Conservation (phyloP, 2,888 invertebrate genomes). For the Phanerotoma sp. region DNA sequence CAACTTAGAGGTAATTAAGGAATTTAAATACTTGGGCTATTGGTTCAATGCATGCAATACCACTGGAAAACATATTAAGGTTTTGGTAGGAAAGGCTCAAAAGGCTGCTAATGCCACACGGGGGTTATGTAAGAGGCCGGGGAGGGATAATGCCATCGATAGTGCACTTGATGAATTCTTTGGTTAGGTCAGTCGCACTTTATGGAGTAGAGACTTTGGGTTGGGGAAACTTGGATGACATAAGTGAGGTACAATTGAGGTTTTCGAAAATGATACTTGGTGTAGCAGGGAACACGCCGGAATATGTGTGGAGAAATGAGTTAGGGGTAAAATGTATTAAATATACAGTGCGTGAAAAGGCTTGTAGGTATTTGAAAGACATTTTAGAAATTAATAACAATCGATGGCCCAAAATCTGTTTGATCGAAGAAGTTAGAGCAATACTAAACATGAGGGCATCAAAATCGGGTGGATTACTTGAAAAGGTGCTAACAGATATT, state of each 20-base stretch:
- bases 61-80: not conserved
- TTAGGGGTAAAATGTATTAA: not conserved
- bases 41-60: slow-evolving; percentile 13
- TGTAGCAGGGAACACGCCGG: slow-evolving; percentile 3
- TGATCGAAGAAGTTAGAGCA: not conserved
- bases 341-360: slow-evolving; percentile 1
- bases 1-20: slow-evolving; percentile 9
- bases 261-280: slow-evolving; percentile 4
- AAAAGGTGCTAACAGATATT: not conserved
- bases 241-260: not conserved
- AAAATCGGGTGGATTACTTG: not conserved
- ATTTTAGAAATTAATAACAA: not conserved
- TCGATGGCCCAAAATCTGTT: not conserved
- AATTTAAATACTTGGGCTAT: slow-evolving; percentile 17
- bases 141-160: not conserved
- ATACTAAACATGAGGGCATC: not conserved
- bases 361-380: not conserved
- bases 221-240: not conserved
- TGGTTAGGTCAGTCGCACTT: not conserved
- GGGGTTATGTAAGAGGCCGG: not conserved
- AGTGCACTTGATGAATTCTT: not conserved
- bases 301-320: slow-evolving; percentile 3
- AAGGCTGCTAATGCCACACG: slow-evolving; percentile 11
- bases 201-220: slow-evolving; percentile 1
- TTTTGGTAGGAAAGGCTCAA: not conserved